A percentile compares a stretch with the other conserved stretches of the same genome.
These are phyloP conservation scores for Taurulus bubalis DNA, from an alignment of 2,113 vertebrate species.

Conservation along the genomic window DNA sequence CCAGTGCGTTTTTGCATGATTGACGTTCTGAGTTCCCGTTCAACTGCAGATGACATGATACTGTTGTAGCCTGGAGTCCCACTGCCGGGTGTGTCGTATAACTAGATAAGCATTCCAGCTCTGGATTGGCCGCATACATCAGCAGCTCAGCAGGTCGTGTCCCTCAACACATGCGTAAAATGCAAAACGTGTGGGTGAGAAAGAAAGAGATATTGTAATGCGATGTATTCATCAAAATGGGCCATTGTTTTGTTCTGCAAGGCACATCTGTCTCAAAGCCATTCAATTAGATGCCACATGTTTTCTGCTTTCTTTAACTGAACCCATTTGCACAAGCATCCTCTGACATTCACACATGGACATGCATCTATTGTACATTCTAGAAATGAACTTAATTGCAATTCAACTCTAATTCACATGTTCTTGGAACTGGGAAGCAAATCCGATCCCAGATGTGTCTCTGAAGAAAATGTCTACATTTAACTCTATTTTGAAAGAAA, in stretches of 20 bases:
- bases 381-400: background rate
- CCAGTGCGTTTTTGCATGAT: background rate
- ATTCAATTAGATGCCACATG: background rate
- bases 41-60: background rate
- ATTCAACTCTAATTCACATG: background rate
- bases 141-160: constrained; percentile 31
- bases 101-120: constrained; percentile 21
- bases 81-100: background rate
- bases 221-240: constrained; percentile 13
- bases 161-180: constrained; percentile 13
- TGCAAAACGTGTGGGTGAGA: background rate
- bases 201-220: constrained; percentile 8
- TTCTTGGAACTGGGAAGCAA: background rate
- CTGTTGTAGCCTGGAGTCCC: background rate
- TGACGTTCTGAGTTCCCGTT: background rate
- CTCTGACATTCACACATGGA: background rate
- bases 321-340: background rate
- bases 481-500: background rate
- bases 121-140: constrained; percentile 21
- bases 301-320: background rate
- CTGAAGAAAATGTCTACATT: background rate
- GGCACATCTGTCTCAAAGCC: background rate
- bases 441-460: background rate
- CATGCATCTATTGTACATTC: background rate
- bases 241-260: constrained; percentile 33